These are phyloP conservation scores for Trachemys scripta DNA, from an alignment of 2,113 vertebrate genomes.

Conservation along the genomic window DNA sequence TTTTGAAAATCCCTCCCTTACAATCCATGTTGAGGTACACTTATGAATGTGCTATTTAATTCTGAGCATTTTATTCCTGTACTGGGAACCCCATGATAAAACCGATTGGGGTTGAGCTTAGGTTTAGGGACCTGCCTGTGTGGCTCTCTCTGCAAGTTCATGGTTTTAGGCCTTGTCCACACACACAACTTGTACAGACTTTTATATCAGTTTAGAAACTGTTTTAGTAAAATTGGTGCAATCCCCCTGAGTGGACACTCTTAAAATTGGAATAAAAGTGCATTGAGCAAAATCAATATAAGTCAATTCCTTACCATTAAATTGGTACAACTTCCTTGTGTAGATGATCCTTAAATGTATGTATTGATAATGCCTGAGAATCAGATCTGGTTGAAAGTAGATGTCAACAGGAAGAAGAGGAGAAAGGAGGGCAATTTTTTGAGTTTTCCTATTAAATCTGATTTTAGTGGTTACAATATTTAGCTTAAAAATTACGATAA, in stretches of 20 bases:
- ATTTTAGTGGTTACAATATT: slow-evolving; percentile 38
- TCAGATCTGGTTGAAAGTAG: not conserved
- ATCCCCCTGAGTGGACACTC: not conserved
- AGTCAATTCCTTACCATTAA: not conserved
- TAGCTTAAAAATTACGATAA: slow-evolving; percentile 24
- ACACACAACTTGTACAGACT: not conserved
- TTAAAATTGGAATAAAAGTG: not conserved
- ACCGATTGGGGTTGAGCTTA: not conserved
- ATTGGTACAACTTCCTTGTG: not conserved
- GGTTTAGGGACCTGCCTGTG: not conserved
- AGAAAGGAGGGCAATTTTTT: not conserved
- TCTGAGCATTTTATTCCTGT: not conserved
- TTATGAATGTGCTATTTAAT: not conserved
- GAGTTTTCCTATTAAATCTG: slow-evolving; percentile 38
- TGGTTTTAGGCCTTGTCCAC: not conserved
- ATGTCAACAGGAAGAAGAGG: not conserved
- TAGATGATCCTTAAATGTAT: not conserved
- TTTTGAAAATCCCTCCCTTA: not conserved
- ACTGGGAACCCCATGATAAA: not conserved
- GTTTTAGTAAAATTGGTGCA: not conserved
- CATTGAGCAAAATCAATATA: not conserved
- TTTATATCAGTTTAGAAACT: not conserved
- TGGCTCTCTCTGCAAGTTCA: not conserved
- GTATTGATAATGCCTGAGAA: not conserved
- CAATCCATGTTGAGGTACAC: not conserved